Evolutionary conservation across 2,888 invertebrate genomes (phyloP), one percentile per base, ranked within the genome.

Genomic region (Sarcophaga variegata): DNA sequence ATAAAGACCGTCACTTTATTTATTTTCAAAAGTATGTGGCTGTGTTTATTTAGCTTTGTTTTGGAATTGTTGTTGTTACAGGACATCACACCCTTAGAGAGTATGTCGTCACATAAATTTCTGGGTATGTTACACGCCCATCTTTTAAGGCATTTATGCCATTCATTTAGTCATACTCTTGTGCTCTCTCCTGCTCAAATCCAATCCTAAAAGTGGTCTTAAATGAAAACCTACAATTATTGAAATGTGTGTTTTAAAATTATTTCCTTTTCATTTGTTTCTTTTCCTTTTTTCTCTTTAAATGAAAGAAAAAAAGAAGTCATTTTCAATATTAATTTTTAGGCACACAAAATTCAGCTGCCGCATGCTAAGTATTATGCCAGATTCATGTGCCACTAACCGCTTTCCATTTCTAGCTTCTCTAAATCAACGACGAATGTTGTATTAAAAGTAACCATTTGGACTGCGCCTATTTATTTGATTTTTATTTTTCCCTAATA

Each of bases 161-260:
- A 66, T 54, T 37, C 78, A 64, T 54, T 69, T 60, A 79, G 75
- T 82, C 70, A 67, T 78, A 45, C 45, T 17, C 74, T 75, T 59
- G 79, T 77, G 64, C 14, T 45, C 63, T 10, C 8, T 37, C 37
- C 8, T 67, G 45, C 62, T 63, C 60, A 47, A 64, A 37, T 76
- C 71, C 12, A 69, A 80, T 76, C 67, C 76, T 80, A 71, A 85
- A 85, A 87, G 75, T 66, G 62, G 66, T 85, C 72, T 79, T 82
- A n/a, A 71, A 83, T 84, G 83, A 86, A 89, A 91, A 90, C 92
- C 91, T 89, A 90, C 91, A 92, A 92, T 92, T 92, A 92, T 91
- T 91, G 89, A 92, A 92, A 92, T 91, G 92, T 91, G 92, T 87
- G 84, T 87, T 71, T 76, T 25, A 54, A 54, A 25, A 20, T 75